Evolutionary conservation across 2,113 vertebrate genomes (phyloP).

Genomic region (Callipepla squamata): DNA sequence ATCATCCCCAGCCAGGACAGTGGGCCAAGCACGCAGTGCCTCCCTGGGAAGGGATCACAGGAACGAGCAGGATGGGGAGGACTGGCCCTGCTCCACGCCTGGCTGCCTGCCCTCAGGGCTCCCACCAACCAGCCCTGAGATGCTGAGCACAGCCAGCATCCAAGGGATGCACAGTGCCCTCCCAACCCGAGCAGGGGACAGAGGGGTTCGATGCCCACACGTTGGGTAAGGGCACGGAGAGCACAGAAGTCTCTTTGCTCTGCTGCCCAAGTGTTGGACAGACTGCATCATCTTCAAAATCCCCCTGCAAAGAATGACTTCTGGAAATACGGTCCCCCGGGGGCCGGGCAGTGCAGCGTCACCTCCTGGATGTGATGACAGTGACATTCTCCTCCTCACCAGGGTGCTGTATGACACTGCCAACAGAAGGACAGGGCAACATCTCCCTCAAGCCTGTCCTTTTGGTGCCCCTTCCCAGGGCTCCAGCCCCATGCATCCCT

Average conservation of each 20-base stretch:
- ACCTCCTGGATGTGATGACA: neutral
- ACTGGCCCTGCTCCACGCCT: slow-evolving; percentile 37
- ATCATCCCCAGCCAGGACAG: slow-evolving; percentile 1
- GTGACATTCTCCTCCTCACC: slow-evolving; percentile 68
- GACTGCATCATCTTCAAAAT: neutral
- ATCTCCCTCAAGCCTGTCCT: neutral
- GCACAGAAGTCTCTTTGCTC: neutral
- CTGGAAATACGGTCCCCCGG: fast-evolving
- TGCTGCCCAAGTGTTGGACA: neutral
- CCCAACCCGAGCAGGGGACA: fast-evolving
- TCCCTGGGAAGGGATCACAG: slow-evolving; percentile 11
- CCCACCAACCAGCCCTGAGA: slow-evolving; percentile 37
- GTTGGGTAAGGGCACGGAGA: neutral
- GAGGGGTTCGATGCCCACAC: fast-evolving
- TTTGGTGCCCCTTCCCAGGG: neutral
- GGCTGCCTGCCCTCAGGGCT: slow-evolving; percentile 53
- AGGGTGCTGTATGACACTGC: slow-evolving; percentile 47
- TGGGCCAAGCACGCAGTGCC: neutral
- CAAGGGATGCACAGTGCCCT: neutral
- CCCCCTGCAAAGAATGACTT: neutral
- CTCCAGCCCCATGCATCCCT: neutral
- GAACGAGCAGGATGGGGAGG: slow-evolving; percentile 9
- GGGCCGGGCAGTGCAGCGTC: slow-evolving; percentile 59
- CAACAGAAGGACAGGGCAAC: neutral
- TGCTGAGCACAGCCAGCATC: neutral